Conservation (phyloP, 1,140 invertebrate species). For the Platyscapa corneri region DNA sequence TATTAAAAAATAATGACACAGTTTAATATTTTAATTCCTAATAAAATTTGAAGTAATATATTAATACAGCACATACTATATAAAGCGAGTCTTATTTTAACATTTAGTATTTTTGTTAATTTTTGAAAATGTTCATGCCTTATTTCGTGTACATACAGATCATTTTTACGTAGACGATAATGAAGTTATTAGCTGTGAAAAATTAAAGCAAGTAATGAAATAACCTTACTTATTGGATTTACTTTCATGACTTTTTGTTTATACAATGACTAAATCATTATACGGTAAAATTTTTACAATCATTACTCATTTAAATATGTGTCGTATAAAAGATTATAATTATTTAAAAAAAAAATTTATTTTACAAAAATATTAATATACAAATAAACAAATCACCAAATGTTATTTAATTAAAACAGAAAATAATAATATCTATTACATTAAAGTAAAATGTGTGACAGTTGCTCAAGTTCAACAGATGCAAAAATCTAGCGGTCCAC, state of each 20-base stretch:
- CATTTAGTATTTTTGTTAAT: neutral
- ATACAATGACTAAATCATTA: neutral
- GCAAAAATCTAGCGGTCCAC: constrained; percentile 75
- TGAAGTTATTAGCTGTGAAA: constrained; percentile 38
- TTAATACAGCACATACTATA: neutral
- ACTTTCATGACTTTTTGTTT: neutral
- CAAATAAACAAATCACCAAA: too few species aligned
- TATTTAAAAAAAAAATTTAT: too few species aligned
- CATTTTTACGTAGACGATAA: constrained; percentile 37
- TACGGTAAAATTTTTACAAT: too few species aligned
- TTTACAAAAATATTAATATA: too few species aligned
- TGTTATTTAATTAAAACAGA: too few species aligned
- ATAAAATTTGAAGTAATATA: neutral
- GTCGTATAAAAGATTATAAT: too few species aligned
- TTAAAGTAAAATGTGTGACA: constrained; percentile 88
- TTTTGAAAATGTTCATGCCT: constrained; percentile 31
- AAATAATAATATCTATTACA: neutral
- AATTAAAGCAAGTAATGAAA: constrained; percentile 38
- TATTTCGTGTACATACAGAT: constrained; percentile 33
- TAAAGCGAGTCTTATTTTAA: constrained; percentile 36
- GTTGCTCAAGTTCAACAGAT: constrained; percentile 81
- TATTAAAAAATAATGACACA: too few species aligned
- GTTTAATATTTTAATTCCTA: too few species aligned
- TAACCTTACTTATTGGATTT: neutral
- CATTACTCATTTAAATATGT: too few species aligned